Percentiles rank a stretch among this genome's conserved stretches.
Conservation (phyloP, 2,113 vertebrate species). For the Boleophthalmus pectinirostris region DNA sequence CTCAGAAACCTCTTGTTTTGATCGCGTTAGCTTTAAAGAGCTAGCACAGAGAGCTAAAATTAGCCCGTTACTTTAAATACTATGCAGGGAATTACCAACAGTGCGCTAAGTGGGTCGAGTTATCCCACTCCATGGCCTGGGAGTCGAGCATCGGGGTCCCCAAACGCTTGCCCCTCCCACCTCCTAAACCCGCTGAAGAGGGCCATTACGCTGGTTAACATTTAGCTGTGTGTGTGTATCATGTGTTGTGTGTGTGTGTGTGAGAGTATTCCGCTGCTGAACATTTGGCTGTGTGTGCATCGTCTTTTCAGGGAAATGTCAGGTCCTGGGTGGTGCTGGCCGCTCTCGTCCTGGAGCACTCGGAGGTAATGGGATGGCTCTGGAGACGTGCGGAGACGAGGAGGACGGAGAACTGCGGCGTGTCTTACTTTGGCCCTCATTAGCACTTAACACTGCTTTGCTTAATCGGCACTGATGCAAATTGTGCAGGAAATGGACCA, state of each 20-base stretch:
- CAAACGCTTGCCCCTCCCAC: constrained; percentile 34
- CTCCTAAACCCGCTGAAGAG: constrained; percentile 40
- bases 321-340: constrained; percentile 45
- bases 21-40: constrained; percentile 29
- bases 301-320: constrained; percentile 78
- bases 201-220: constrained; percentile 74
- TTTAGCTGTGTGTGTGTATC: constrained; percentile 67
- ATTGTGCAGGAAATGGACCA: too few relatives aligned
- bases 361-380: constrained; percentile 48
- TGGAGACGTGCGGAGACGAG: constrained; percentile 37
- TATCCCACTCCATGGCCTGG: constrained; percentile 37
- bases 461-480: too few relatives aligned
- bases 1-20: constrained; percentile 10
- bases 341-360: constrained; percentile 10
- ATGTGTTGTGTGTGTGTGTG: too few relatives aligned
- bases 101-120: constrained; percentile 54
- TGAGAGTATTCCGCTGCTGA: constrained; percentile 6
- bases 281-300: constrained; percentile 54
- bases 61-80: constrained; percentile 47
- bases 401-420: constrained; percentile 31
- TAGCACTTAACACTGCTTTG: too few relatives aligned
- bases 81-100: constrained; percentile 31
- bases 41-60: constrained; percentile 34
- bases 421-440: too few relatives aligned
- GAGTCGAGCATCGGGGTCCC: constrained; percentile 35